phyloP scores from a whole-genome alignment of 2,113 vertebrate species.

The Sturnira hondurensis region DNA sequence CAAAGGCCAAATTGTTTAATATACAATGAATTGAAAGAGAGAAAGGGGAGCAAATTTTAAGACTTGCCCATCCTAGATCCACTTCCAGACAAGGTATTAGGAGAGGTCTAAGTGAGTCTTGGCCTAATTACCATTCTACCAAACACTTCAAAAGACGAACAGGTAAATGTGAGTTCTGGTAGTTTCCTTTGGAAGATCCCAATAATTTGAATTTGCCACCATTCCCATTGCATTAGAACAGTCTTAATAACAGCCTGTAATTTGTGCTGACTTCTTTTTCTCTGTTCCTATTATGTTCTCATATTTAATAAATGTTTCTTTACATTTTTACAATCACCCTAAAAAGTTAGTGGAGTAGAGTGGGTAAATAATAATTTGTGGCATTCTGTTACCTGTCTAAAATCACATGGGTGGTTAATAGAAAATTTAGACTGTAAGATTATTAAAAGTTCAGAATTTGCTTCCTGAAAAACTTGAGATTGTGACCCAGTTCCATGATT shows the following conservation, averaged over 20 bases:
- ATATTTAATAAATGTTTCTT: background rate
- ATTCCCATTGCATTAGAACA: background rate
- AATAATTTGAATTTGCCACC: background rate
- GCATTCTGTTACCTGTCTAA: background rate
- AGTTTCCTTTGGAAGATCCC: background rate
- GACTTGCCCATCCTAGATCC: background rate
- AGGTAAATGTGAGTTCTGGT: background rate
- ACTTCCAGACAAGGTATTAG: background rate
- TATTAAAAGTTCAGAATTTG: background rate
- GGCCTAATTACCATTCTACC: background rate
- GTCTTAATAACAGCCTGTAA: background rate
- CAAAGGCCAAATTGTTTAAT: background rate
- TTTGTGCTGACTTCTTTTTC: background rate
- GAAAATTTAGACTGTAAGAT: background rate
- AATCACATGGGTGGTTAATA: background rate
- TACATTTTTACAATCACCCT: background rate
- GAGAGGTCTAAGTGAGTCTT: background rate
- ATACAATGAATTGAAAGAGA: background rate
- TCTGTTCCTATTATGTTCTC: background rate
- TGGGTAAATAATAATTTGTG: background rate
- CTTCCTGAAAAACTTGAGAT: background rate
- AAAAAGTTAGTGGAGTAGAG: background rate
- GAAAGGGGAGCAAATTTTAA: background rate
- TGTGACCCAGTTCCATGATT: background rate
- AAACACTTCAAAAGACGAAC: background rate